phyloP scores from a whole-genome alignment of 2,797 vertebrate genomes.

The Cephalopachus bancanus region DNA sequence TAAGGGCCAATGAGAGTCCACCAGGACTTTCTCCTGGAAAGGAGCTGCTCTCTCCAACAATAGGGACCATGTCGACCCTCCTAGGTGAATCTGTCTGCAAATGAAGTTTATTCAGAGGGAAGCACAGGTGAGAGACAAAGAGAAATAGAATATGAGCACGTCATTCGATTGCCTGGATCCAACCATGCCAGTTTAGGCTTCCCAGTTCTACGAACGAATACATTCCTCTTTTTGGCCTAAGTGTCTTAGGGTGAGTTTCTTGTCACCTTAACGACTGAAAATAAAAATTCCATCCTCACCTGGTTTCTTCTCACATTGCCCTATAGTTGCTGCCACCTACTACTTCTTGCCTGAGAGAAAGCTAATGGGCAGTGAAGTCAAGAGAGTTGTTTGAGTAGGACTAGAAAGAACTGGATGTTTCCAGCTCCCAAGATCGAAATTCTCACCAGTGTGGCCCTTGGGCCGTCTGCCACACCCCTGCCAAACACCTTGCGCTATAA shows the following conservation, averaged over 20 bases:
- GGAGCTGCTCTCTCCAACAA: not conserved
- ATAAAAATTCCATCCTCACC: not conserved
- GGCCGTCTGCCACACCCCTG: not conserved
- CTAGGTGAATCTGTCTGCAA: not conserved
- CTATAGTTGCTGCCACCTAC: not conserved
- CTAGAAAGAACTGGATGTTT: not conserved
- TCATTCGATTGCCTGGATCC: not conserved
- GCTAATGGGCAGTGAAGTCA: not conserved
- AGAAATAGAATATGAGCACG: fast-evolving
- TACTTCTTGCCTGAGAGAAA: not conserved
- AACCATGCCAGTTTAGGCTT: not conserved
- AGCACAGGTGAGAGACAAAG: not conserved
- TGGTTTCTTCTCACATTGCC: not conserved
- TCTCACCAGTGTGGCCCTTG: not conserved
- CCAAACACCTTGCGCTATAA: not conserved
- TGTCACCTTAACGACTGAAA: not conserved
- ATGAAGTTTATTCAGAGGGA: not conserved
- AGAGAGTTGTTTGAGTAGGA: not conserved
- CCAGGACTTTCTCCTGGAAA: not conserved
- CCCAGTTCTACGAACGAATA: not conserved
- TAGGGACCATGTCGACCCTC: not conserved
- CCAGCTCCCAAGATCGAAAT: not conserved
- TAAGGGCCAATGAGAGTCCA: not conserved
- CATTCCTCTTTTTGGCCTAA: not conserved
- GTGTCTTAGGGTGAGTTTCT: not conserved